Conservation (phyloP, 2,113 vertebrate genomes). For the Dasyprocta punctata region DNA sequence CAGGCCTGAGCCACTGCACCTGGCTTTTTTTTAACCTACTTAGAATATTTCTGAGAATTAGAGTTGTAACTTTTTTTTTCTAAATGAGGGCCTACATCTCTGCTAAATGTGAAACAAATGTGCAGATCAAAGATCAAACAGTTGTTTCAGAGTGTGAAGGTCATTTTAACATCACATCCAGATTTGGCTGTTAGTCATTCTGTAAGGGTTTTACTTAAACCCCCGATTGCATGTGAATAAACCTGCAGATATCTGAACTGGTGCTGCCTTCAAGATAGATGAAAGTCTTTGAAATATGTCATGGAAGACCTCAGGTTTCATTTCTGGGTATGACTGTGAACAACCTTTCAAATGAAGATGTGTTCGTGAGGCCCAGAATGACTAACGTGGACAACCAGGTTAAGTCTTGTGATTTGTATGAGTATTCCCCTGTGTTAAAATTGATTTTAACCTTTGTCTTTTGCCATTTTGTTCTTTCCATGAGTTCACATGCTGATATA, state of each 20-base stretch:
- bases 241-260: neutral
- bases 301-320: constrained; percentile 1
- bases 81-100: neutral
- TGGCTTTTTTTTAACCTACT: constrained; percentile 17
- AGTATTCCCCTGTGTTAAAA: neutral
- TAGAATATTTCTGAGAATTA: constrained; percentile 65
- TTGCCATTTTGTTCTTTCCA: neutral
- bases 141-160: constrained; percentile 6
- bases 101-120: constrained; percentile 2
- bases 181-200: constrained; percentile 29
- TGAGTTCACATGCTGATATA: neutral
- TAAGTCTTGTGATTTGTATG: neutral
- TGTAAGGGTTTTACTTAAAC: constrained; percentile 20
- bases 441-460: constrained; percentile 50
- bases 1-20: neutral
- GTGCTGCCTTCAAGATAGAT: neutral
- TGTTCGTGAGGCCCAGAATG: neutral
- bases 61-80: neutral
- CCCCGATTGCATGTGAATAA: neutral
- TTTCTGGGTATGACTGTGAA: neutral
- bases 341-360: neutral
- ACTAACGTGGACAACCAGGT: neutral
- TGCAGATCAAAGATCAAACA: neutral
- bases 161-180: constrained; percentile 28
- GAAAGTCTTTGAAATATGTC: neutral